phyloP scores from a whole-genome alignment of 2,113 vertebrate genomes.

The Morphnarchus princeps region DNA sequence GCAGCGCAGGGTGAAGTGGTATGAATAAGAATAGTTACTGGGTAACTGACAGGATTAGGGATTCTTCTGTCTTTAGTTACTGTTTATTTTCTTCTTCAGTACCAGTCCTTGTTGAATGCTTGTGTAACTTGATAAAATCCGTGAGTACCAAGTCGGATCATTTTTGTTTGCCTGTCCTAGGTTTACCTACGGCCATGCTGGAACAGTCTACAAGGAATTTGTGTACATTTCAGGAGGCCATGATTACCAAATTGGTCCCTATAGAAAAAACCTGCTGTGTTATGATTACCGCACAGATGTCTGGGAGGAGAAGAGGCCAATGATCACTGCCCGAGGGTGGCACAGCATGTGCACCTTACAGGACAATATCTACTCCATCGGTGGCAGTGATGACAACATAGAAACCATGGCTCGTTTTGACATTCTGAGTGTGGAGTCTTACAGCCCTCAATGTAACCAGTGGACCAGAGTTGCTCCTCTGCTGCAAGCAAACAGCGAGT shows the following conservation, averaged over 20 bases:
- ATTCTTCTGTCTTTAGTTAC: neutral
- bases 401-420: constrained; percentile 92
- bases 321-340: constrained; percentile 89
- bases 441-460: constrained; percentile 84
- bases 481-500: constrained; percentile 90
- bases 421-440: constrained; percentile 89
- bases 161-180: constrained; percentile 59
- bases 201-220: constrained; percentile 82
- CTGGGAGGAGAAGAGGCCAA: constrained; percentile 86
- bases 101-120: neutral
- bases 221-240: constrained; percentile 95
- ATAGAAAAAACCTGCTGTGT: constrained; percentile 88
- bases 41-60: neutral
- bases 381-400: constrained; percentile 89
- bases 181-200: constrained; percentile 91
- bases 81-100: neutral
- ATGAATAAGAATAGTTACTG: neutral
- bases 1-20: neutral
- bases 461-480: constrained; percentile 86
- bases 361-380: constrained; percentile 87
- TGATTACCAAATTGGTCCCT: constrained; percentile 92
- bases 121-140: neutral
- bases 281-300: constrained; percentile 79
- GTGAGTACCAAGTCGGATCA: rapidly evolving
- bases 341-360: constrained; percentile 93